Base-by-base conservation (phyloP, 2,888 invertebrate species). In the Dolichopus griseipennis region DNA sequence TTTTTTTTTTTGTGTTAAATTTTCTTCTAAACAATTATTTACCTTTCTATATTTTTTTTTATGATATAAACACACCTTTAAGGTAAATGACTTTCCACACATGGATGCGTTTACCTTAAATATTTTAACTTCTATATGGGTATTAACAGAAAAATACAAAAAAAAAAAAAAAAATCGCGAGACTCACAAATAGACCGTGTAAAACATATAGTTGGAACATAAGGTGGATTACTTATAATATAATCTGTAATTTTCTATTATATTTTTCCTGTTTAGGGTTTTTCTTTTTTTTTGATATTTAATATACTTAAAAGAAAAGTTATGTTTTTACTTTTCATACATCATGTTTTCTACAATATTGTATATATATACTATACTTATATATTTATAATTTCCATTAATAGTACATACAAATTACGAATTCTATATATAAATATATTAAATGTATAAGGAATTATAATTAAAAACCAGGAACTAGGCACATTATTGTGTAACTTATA, bases 391-490 rank as follows among this genome's bases (percentile, higher is more conserved):
- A 15, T 41, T 12, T 41, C 41, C 41, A 41, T 15, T 27, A 41
- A 41, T 41, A 52, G 37, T 7, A 37, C 37, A 37, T 8, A 37
- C 37, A 4, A 37, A 37, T 12, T 8, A 37, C 37, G 6, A 37
- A 37, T 12, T 37, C 37, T 12, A 37, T n/a, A n/a, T n/a, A n/a
- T n/a, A n/a, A n/a, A n/a, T n/a, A n/a, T n/a, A n/a, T 37, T 52
- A 52, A 52, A 52, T 52, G 15, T 18, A 18, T 12, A 18, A 18
- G 15, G 15, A 52, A 52, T 52, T 52, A 52, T 18, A 52, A 52
- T 52, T 37, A n/a, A 52, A 52, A 52, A 52, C 52, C 52, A 52
- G 52, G 52, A 52, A 52, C 52, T 52, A n/a, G n/a, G n/a, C n/a
- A n/a, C n/a, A 52, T 52, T 52, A n/a, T 52, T 18, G 52, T 52